Evolutionary conservation across 2,113 vertebrate genomes (phyloP).

Genomic region (Tinamus guttatus): DNA sequence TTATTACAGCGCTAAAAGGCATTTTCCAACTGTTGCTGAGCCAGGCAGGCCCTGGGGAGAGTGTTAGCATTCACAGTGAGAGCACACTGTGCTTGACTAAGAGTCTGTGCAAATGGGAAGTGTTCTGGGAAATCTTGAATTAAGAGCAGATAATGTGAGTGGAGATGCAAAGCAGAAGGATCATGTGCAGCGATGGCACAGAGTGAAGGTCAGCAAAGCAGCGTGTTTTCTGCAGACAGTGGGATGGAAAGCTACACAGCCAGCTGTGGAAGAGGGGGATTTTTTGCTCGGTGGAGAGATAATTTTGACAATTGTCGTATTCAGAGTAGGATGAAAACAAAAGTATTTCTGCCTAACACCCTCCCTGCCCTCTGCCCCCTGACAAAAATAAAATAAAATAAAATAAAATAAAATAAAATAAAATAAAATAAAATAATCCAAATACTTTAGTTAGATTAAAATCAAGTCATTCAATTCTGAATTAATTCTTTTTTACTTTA

Average conservation of each 20-base stretch:
- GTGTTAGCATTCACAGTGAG: not conserved
- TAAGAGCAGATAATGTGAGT: not conserved
- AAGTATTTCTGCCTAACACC: not conserved
- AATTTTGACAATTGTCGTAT: not conserved
- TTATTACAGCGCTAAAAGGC: not conserved
- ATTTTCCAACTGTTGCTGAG: slow-evolving; percentile 18
- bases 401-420: too few species aligned
- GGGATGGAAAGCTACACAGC: not conserved
- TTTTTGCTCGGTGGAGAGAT: not conserved
- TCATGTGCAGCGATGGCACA: not conserved
- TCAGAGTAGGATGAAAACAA: not conserved
- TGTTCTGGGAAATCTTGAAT: not conserved
- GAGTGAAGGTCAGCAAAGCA: slow-evolving; percentile 8
- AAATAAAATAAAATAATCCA: too few species aligned
- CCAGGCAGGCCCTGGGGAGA: not conserved
- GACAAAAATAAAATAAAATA: too few species aligned
- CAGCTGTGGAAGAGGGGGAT: not conserved
- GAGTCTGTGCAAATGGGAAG: slow-evolving; percentile 1
- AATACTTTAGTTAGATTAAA: not conserved
- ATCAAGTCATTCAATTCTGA: not conserved
- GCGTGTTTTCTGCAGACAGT: not conserved
- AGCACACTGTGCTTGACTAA: slow-evolving; percentile 3
- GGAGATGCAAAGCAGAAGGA: slow-evolving; percentile 10
- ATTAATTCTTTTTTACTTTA: not conserved
- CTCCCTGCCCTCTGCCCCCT: too few species aligned